phyloP scores from a whole-genome alignment of 2,888 invertebrate genomes.

The Mayetiola destructor region DNA sequence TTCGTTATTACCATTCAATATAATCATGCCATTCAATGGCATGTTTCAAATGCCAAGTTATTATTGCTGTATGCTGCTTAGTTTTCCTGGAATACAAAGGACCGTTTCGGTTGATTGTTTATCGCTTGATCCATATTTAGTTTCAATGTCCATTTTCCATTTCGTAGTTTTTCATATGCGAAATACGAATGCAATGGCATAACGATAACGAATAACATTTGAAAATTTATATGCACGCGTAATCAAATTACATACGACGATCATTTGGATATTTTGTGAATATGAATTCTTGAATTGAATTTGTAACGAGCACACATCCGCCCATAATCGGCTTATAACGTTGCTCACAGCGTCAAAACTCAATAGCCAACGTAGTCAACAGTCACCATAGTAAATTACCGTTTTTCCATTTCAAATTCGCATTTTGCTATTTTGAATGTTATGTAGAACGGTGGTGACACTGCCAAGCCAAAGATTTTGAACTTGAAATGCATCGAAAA shows the following conservation, averaged over 20 bases:
- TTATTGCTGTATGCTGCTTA: no score
- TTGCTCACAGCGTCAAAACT: no score
- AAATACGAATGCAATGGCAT: background rate
- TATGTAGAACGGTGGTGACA: constrained; percentile 13
- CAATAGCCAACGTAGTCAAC: no score
- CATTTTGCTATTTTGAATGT: constrained; percentile 11
- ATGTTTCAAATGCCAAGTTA: no score
- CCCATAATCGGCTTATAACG: constrained; percentile 12
- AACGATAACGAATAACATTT: background rate
- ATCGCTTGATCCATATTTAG: background rate
- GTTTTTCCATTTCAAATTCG: background rate
- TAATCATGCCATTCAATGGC: no score
- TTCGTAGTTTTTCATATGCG: no score
- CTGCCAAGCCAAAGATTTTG: background rate
- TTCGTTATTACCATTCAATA: background rate
- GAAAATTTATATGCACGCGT: constrained; percentile 8
- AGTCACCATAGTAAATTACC: constrained; percentile 5
- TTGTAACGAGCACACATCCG: background rate
- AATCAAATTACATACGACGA: constrained; percentile 6
- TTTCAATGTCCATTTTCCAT: no score
- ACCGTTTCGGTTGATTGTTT: background rate
- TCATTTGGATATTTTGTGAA: constrained; percentile 3
- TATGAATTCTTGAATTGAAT: background rate
- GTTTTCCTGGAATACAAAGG: background rate
- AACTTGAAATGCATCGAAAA: background rate